A percentile compares a stretch with the other conserved stretches of the same genome.
Conservation (phyloP, 2,797 vertebrate genomes). For the Varecia variegata region DNA sequence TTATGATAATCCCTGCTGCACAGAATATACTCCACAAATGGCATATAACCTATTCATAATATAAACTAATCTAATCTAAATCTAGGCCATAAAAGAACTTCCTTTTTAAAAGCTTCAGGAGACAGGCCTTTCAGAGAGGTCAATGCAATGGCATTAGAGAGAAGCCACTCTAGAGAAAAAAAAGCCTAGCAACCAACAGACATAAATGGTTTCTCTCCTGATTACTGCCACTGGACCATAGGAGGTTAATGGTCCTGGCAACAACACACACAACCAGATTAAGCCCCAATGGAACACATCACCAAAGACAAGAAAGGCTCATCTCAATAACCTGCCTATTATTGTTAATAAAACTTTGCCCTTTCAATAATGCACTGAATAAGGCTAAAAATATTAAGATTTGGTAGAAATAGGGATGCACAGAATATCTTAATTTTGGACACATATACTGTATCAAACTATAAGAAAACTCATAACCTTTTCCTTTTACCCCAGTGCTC, state of each 20-base stretch:
- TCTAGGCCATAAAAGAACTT: conserved; percentile 1
- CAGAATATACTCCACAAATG: neutral
- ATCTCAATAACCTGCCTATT: neutral
- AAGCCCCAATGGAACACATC: neutral
- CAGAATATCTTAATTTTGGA: conserved; percentile 9
- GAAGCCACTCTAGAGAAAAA: neutral
- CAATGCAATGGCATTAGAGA: neutral
- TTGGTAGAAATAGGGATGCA: conserved; percentile 6
- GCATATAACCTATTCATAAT: neutral
- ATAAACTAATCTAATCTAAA: neutral
- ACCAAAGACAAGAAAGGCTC: neutral
- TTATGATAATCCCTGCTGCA: neutral
- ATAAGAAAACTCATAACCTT: neutral
- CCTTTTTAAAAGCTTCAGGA: neutral
- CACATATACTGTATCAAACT: neutral
- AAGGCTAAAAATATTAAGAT: neutral
- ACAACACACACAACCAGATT: neutral
- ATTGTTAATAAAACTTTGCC: neutral
- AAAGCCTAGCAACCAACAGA: neutral
- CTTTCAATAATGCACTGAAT: neutral
- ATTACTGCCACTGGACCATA: neutral
- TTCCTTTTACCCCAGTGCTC: neutral
- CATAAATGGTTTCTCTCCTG: neutral
- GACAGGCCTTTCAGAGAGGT: neutral
- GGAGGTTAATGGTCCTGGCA: neutral